Percentiles rank a stretch among this genome's conserved stretches.
Conservation (phyloP, 1,140 invertebrate genomes). For the Pristionchus pacificus region DNA sequence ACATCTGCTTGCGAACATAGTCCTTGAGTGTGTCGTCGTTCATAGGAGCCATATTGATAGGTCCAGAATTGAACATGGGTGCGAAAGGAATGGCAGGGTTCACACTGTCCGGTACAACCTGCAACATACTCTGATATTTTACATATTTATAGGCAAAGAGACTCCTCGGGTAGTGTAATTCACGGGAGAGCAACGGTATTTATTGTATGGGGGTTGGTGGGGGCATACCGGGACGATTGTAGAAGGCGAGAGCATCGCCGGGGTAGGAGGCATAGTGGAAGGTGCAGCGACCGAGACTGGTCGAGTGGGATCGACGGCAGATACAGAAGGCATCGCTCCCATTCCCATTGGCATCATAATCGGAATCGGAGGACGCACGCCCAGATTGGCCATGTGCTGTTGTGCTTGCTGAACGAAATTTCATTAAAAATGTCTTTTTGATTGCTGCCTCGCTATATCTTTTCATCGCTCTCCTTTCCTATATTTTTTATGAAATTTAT, state of each 20-base stretch:
- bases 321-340: constrained; percentile 9
- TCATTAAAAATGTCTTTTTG: not conserved
- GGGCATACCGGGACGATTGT: not conserved
- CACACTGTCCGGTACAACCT: constrained; percentile 10
- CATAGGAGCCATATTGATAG: constrained; percentile 21
- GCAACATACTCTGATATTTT: constrained; percentile 3
- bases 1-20: constrained; percentile 53
- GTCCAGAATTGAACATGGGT: constrained; percentile 27
- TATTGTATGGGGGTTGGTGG: not conserved
- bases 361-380: constrained; percentile 14
- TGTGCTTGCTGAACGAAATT: constrained; percentile 7
- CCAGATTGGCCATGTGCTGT: constrained; percentile 30
- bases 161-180: too few species aligned
- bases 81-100: constrained; percentile 32
- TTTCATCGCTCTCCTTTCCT: too few species aligned
- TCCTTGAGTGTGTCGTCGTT: constrained; percentile 49
- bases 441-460: too few species aligned
- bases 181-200: too few species aligned
- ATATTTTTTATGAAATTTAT: too few species aligned
- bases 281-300: constrained; percentile 14
- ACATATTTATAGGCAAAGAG: not conserved
- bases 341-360: constrained; percentile 17
- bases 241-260: constrained; percentile 9
- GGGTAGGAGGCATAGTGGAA: constrained; percentile 19
- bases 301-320: constrained; percentile 17